Percentiles rank a stretch among this genome's conserved stretches.
Conservation (phyloP, 2,888 invertebrate species). For the Drosophila nigricruria region DNA sequence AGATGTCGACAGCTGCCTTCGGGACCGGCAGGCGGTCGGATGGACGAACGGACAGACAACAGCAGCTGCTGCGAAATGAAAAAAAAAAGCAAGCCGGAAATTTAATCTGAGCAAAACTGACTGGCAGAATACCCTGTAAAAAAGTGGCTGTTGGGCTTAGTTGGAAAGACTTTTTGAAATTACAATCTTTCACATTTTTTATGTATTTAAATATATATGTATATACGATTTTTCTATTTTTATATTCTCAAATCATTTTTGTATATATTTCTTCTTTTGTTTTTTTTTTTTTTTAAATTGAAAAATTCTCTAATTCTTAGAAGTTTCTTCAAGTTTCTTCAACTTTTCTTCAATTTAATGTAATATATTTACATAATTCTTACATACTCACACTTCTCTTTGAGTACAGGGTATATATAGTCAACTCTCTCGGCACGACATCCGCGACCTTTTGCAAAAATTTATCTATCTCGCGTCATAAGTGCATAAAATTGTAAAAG, state of each 20-base stretch:
- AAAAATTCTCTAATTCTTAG: too few relatives aligned
- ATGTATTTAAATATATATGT: too few relatives aligned
- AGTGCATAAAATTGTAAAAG: conserved; percentile 70
- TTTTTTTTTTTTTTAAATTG: too few relatives aligned
- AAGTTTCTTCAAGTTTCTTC: too few relatives aligned
- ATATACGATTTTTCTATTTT: too few relatives aligned
- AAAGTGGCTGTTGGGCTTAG: too few relatives aligned
- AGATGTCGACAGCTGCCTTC: conserved; percentile 78
- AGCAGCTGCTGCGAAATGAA: conserved; percentile 64
- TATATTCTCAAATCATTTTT: too few relatives aligned
- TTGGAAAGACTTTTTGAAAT: too few relatives aligned
- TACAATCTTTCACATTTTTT: too few relatives aligned
- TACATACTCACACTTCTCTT: background rate
- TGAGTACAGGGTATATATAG: background rate
- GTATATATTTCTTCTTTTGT: too few relatives aligned
- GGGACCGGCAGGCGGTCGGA: conserved; percentile 30
- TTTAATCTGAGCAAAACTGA: conserved; percentile 23
- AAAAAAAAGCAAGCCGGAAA: background rate
- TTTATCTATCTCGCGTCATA: conserved; percentile 46
- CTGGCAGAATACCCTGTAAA: background rate
- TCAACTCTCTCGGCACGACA: conserved; percentile 38
- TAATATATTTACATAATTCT: background rate
- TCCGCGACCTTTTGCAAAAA: conserved; percentile 49
- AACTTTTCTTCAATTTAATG: too few relatives aligned
- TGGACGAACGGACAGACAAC: background rate